phyloP scores from a whole-genome alignment of 2,797 vertebrate genomes.

The Enteromius argenteus region DNA sequence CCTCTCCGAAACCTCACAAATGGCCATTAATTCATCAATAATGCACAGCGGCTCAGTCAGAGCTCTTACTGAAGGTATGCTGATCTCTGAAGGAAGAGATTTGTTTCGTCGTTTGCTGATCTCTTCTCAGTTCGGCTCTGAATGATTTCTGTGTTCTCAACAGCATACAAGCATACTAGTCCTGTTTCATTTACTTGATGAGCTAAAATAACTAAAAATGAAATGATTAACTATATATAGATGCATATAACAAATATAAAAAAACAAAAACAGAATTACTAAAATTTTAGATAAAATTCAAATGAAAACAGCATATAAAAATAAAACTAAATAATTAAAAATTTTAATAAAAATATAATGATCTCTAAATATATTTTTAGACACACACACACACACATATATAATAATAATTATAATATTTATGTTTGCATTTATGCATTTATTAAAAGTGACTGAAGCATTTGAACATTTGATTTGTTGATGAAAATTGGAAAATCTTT shows the following conservation, averaged over 20 bases:
- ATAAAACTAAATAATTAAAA: background rate
- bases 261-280: background rate
- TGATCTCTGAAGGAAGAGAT: constrained; percentile 1
- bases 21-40: constrained; percentile 51
- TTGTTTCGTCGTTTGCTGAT: background rate
- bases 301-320: background rate
- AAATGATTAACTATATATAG: background rate
- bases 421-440: background rate
- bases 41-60: constrained; percentile 26
- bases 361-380: too few species aligned
- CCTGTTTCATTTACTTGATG: background rate
- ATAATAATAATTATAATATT: too few species aligned
- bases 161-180: background rate
- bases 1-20: constrained; percentile 18
- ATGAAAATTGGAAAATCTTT: background rate
- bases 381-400: too few species aligned
- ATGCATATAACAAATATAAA: background rate
- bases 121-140: background rate
- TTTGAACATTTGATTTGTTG: background rate
- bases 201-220: background rate
- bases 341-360: background rate
- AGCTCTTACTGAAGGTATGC: constrained; percentile 6
- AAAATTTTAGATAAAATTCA: background rate
- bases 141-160: background rate
- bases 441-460: too few species aligned